Base-by-base conservation (phyloP, 2,797 vertebrate genomes). In the Etheostoma perlongum region DNA sequence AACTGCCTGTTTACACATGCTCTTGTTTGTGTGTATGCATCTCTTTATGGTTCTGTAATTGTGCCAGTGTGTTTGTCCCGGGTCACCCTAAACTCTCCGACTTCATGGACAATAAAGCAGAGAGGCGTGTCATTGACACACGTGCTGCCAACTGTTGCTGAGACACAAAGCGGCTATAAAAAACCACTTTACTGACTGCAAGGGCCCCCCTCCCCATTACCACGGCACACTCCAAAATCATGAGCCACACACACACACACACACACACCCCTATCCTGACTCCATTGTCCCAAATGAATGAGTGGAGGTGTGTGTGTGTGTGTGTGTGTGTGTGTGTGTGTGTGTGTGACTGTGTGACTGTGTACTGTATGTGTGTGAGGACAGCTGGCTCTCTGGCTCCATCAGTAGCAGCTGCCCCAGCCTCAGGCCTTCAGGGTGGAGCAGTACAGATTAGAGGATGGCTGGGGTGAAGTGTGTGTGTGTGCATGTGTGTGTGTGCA, bases 141-240 rank as follows among this genome's bases (percentile, higher is more conserved):
- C 95, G 95, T 96, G 95, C 95, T 96, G 95, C 96, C 96, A 97
- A 97, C 97, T 97, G 97, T 98, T 98, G 96, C 96, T 83, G 93
- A 94, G 94, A 94, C 88, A 89, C 88, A 93, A 93, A 93, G 88
- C 82, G 68, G 69, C 89, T 88, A 92, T 94, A 93, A 94, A 92
- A 92, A 94, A 92, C 64, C 91, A 89, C 91, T 94, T 94, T 91
- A 92, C 80, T 90, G 89, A 88, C 88, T 92, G 87, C 75, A 90
- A 84, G 87, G 62, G n/a, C 76, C 86, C 91, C 79, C 83, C 89
- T 92, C 90, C 88, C 74, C 48, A 62, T 71, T 69, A 80, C 84
- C 87, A 75, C 53, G 88, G 92, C 93, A 94, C 93, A 93, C 93
- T 93, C 89, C 91, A 77, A 79, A 83, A 88, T 83, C 90, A 86